Conservation (phyloP, 2,888 invertebrate genomes). For the Hyppa rectilinea region DNA sequence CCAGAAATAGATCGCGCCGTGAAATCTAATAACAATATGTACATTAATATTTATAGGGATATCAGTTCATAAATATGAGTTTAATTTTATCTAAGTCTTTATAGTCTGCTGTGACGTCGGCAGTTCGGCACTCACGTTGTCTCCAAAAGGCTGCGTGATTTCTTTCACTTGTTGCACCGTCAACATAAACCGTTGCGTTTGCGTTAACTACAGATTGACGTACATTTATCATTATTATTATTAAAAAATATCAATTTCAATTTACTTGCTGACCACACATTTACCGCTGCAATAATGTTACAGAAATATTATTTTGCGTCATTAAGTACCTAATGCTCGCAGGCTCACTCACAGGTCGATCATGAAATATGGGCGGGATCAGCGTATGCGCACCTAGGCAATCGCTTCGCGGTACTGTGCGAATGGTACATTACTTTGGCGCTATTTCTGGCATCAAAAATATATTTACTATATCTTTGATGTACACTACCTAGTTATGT, state of each 20-base stretch:
- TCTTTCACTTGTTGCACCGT: slow-evolving; percentile 37
- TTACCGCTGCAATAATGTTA: slow-evolving; percentile 42
- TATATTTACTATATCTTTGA: slow-evolving; percentile 41
- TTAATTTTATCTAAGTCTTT: slow-evolving; percentile 42
- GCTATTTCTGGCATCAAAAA: slow-evolving; percentile 60
- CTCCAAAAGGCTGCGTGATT: slow-evolving; percentile 16
- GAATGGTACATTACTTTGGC: slow-evolving; percentile 43
- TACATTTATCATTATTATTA: slow-evolving; percentile 24
- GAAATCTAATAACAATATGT: slow-evolving; percentile 51
- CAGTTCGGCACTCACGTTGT: slow-evolving; percentile 16
- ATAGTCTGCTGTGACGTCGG: slow-evolving; percentile 32
- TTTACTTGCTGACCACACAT: slow-evolving; percentile 52
- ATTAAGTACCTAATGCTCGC: slow-evolving; percentile 46
- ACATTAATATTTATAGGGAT: slow-evolving; percentile 26
- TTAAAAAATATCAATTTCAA: slow-evolving; percentile 12
- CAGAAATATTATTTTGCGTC: slow-evolving; percentile 58
- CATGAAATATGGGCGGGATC: slow-evolving; percentile 43
- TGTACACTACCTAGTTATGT: slow-evolving; percentile 17
- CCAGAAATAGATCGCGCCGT: slow-evolving; percentile 27
- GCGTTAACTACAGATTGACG: background rate
- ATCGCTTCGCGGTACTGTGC: slow-evolving; percentile 49
- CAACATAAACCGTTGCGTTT: slow-evolving; percentile 17
- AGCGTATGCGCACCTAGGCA: slow-evolving; percentile 48
- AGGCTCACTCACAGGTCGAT: slow-evolving; percentile 37
- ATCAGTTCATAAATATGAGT: slow-evolving; percentile 41